Evolutionary conservation across 2,113 vertebrate species (phyloP), one percentile per base, ranked within the genome.

Genomic region (Erinaceus europaeus): DNA sequence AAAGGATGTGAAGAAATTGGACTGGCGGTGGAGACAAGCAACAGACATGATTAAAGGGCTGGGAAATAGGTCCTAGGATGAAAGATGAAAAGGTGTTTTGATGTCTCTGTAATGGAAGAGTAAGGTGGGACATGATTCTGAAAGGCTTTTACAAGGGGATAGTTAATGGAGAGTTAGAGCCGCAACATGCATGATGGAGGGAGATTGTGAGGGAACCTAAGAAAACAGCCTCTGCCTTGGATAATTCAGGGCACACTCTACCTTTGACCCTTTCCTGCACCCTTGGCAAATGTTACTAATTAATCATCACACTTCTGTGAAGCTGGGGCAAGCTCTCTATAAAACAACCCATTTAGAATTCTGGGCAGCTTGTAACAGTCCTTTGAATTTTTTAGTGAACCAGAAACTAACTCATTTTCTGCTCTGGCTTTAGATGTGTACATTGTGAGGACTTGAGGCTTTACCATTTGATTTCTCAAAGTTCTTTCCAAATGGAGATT

Each of bases 1-100:
- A 94, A 83, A 93, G 88, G 62, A 77, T 48, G 74, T 77, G 91
- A 88, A 68, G 76, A 93, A 83, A 88, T n/a, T 34, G 42, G 21
- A 75, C 25, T 21, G 36, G 57, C 46, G 44, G 11, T 20, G 74
- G 72, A 57, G 44, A 77, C 36, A 29, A 48, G 57, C 42, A 62
- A 42, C 57, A 18, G 48, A 40, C 23, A 88, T 83, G 88, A 94
- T 86, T 65, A 94, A 92, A 91, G 88, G 6, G 14, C 32, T 90
- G 68, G 90, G 62, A 83, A 88, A 69, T 34, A 73, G 65, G 82
- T n/a, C 6, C 40, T 23, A 27, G 67, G 57, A 79, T 71, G 76
- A 83, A 95, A 95, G 67, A 84, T 46, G 52, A 68, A 72, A 85
- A 72, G 44, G 55, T 55, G 57, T 42, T n/a, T 57, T 88, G 50